Evolutionary conservation across 2,113 vertebrate species (phyloP).

Genomic region (Osmerus eperlanus): DNA sequence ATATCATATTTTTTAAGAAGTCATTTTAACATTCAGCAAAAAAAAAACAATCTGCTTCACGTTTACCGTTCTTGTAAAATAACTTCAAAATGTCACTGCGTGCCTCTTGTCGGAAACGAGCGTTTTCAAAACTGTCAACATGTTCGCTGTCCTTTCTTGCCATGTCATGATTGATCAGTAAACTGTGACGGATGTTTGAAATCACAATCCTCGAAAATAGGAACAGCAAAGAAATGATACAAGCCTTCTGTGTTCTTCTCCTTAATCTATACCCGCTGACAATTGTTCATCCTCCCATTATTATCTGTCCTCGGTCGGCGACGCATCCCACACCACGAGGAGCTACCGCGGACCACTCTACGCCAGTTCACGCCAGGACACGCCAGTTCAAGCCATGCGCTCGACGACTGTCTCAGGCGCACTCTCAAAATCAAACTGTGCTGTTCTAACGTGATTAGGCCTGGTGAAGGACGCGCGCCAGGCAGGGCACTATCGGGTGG

Average conservation of each 20-base stretch:
- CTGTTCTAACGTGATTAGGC: constrained; percentile 22
- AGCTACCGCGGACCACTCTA: constrained; percentile 1
- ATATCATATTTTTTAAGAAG: constrained; percentile 23
- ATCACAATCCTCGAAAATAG: neutral
- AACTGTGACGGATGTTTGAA: constrained; percentile 15
- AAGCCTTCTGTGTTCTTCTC: constrained; percentile 30
- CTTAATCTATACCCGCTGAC: constrained; percentile 11
- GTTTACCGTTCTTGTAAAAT: neutral
- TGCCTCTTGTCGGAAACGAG: constrained; percentile 25
- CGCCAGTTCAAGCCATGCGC: constrained; percentile 42
- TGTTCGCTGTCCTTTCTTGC: constrained; percentile 23
- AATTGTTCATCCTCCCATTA: neutral
- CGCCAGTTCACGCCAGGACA: constrained; percentile 32
- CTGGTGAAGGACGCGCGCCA: neutral
- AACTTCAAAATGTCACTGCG: constrained; percentile 15
- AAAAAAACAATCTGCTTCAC: neutral
- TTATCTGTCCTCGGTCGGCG: neutral
- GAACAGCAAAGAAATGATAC: neutral
- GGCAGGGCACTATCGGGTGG: constrained; percentile 5
- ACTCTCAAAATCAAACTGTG: constrained; percentile 38
- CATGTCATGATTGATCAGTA: constrained; percentile 25
- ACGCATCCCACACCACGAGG: neutral
- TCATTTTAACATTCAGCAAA: constrained; percentile 30
- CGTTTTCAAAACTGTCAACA: constrained; percentile 4
- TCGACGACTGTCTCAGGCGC: constrained; percentile 19